phyloP scores from a whole-genome alignment of 2,113 vertebrate genomes.

The Sula dactylatra region DNA sequence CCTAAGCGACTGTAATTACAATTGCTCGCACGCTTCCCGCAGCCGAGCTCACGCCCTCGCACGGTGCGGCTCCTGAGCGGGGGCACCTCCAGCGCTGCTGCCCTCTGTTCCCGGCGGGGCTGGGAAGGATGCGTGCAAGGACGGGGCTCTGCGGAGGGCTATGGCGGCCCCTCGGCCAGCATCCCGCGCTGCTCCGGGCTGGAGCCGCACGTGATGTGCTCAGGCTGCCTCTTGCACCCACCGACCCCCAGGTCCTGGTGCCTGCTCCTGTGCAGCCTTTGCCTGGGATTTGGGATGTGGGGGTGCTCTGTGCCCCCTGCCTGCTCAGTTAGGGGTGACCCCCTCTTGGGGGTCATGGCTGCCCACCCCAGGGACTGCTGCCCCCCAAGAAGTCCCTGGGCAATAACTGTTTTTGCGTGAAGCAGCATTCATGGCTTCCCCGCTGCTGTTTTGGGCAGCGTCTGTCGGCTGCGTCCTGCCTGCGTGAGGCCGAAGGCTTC shows the following conservation, averaged over 20 bases:
- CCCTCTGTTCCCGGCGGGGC: neutral
- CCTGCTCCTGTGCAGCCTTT: neutral
- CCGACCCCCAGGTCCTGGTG: neutral
- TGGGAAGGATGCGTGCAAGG: accelerated
- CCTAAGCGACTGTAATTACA: neutral
- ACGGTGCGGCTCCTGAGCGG: accelerated
- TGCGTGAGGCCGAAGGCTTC: neutral
- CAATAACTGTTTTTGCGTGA: neutral
- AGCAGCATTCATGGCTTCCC: neutral
- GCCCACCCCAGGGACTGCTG: neutral
- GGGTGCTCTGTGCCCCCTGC: neutral
- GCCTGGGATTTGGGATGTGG: neutral
- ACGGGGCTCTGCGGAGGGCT: accelerated
- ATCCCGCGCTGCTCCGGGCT: neutral
- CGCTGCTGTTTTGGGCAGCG: neutral
- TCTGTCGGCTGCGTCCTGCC: neutral
- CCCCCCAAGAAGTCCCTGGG: neutral
- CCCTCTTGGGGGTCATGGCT: accelerated
- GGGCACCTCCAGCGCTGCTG: neutral
- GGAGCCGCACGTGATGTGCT: neutral
- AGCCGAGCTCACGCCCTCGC: neutral
- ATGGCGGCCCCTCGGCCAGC: neutral
- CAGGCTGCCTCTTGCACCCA: neutral
- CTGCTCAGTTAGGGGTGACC: neutral
- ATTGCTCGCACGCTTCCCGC: accelerated